Evolutionary conservation across 2,797 vertebrate genomes (phyloP).

Genomic region (Sebastiscus tertius): DNA sequence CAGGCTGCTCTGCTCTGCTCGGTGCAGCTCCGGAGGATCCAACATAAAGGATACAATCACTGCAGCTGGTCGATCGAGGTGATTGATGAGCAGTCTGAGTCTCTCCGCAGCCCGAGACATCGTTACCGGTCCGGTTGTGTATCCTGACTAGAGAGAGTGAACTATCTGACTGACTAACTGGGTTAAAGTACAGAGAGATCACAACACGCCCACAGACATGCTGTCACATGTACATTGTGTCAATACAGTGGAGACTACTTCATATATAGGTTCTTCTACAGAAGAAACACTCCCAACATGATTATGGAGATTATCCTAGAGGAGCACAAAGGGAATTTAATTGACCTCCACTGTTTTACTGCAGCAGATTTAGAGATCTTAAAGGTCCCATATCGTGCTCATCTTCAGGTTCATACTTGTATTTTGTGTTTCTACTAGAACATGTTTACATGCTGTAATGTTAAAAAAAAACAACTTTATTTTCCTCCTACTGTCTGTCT

Average conservation of each 20-base stretch:
- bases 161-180: neutral
- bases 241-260: too few species aligned
- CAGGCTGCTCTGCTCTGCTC: neutral
- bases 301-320: too few species aligned
- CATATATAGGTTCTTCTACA: neutral
- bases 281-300: too few species aligned
- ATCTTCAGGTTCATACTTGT: too few species aligned
- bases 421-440: too few species aligned
- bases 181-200: neutral
- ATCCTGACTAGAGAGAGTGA: neutral
- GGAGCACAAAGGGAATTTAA: neutral
- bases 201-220: neutral
- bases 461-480: too few species aligned
- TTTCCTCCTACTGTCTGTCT: too few species aligned
- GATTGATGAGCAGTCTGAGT: constrained; percentile 71
- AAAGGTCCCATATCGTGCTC: neutral
- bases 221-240: too few species aligned
- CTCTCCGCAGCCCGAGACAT: constrained; percentile 80
- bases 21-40: neutral
- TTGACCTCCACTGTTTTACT: neutral
- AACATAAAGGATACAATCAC: constrained; percentile 79
- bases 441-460: too few species aligned
- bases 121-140: neutral
- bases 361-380: neutral
- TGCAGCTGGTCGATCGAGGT: constrained; percentile 64